A percentile compares a stretch with the other conserved stretches of the same genome.
Evolutionary conservation across 2,113 vertebrate genomes (phyloP).

Genomic region (Progne subis): DNA sequence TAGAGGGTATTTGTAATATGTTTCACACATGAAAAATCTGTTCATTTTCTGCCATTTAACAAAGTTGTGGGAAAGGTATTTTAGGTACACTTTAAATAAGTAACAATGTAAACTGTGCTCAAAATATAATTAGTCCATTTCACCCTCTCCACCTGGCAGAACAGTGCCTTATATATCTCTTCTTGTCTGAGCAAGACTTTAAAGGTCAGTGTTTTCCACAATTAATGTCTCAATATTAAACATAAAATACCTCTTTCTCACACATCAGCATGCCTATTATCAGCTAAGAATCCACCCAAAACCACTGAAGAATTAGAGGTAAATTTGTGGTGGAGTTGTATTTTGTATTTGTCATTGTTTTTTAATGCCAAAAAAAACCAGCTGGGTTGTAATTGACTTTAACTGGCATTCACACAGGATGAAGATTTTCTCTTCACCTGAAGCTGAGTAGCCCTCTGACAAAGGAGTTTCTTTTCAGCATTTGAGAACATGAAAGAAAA

Average conservation of each 20-base stretch:
- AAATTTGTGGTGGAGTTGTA: not conserved
- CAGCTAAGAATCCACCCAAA: not conserved
- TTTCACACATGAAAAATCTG: not conserved
- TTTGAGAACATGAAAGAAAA: not conserved
- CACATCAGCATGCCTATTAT: not conserved
- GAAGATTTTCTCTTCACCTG: not conserved
- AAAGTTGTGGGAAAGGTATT: not conserved
- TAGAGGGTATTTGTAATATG: not conserved
- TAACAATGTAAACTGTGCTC: not conserved
- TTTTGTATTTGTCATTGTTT: not conserved
- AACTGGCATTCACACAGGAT: not conserved
- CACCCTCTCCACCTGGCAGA: not conserved
- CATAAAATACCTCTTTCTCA: not conserved
- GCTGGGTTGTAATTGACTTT: not conserved
- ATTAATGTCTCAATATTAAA: not conserved
- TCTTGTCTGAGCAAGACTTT: not conserved
- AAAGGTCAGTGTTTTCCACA: not conserved
- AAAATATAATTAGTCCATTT: not conserved
- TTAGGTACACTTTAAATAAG: constrained; percentile 4
- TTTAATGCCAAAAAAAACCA: not conserved
- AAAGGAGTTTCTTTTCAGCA: not conserved
- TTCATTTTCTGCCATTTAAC: constrained; percentile 26
- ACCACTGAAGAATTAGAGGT: not conserved
- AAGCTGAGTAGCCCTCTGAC: not conserved
- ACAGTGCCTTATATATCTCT: not conserved